Conservation (phyloP, 2,797 vertebrate species). For the Acanthopagrus latus region DNA sequence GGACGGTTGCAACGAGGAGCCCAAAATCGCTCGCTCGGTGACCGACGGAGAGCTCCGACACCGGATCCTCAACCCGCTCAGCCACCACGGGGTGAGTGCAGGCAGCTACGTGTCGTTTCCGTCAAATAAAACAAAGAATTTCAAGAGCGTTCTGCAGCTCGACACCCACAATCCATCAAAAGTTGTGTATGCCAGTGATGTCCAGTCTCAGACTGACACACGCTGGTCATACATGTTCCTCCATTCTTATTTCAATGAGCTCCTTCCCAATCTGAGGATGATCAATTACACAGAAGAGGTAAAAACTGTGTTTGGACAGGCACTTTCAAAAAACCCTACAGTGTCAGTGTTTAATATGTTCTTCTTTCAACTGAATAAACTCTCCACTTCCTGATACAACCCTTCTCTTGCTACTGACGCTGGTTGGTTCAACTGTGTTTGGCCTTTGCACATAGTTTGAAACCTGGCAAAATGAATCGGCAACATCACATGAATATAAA, state of each 20-base stretch:
- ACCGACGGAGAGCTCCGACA: constrained; percentile 94
- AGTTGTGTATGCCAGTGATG: background rate
- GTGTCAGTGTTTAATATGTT: no score
- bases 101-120: background rate
- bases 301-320: no score
- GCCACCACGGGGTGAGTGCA: constrained; percentile 91
- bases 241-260: background rate
- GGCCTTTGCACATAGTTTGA: no score
- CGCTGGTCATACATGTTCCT: background rate
- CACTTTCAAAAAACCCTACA: no score
- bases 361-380: no score
- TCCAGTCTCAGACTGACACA: background rate
- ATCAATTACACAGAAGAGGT: no score
- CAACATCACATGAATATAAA: no score
- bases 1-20: constrained; percentile 84
- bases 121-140: background rate
- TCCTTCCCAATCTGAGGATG: background rate
- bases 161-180: background rate
- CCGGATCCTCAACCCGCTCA: constrained; percentile 87
- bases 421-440: no score
- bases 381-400: no score
- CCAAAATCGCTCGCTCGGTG: constrained; percentile 91
- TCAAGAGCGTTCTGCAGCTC: background rate
- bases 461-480: no score
- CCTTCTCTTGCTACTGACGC: no score